phyloP scores from a whole-genome alignment of 1,140 invertebrate species.

The Drosophila ohnishii region DNA sequence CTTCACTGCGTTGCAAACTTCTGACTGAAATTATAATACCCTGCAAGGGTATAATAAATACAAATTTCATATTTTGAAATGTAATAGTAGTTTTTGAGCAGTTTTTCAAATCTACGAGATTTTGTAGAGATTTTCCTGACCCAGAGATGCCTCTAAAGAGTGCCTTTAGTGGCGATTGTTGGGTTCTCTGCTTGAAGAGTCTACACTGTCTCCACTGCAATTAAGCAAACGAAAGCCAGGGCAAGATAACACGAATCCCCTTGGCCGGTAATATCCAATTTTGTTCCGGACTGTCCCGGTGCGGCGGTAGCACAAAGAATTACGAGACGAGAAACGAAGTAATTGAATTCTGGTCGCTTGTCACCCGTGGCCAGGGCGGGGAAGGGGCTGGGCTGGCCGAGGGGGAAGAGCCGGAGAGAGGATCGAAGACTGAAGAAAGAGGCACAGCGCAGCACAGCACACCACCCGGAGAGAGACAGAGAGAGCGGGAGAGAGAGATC shows the following conservation, averaged over 20 bases:
- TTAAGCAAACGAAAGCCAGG: slow-evolving; percentile 32
- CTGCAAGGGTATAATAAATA: too few species aligned
- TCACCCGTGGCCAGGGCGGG: slow-evolving; percentile 13
- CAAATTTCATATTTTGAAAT: too few species aligned
- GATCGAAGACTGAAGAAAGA: slow-evolving; percentile 29
- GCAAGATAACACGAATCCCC: slow-evolving; percentile 10
- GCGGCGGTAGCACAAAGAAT: slow-evolving; percentile 44
- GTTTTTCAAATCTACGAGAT: background rate
- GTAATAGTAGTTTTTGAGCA: background rate
- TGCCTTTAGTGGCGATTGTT: too few species aligned
- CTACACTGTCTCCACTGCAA: background rate
- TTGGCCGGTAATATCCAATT: slow-evolving; percentile 47
- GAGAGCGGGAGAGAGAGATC: slow-evolving; percentile 10
- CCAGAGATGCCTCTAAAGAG: background rate
- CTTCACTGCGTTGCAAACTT: too few species aligned
- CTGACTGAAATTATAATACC: too few species aligned
- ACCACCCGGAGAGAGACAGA: slow-evolving; percentile 11
- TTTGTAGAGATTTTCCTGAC: background rate
- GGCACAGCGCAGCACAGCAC: slow-evolving; percentile 12
- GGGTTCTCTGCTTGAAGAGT: background rate
- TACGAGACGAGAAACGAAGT: slow-evolving; percentile 39
- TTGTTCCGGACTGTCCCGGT: slow-evolving; percentile 55
- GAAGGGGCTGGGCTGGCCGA: slow-evolving; percentile 3
- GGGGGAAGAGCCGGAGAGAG: slow-evolving; percentile 16
- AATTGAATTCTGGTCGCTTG: slow-evolving; percentile 45